Conservation (phyloP, 1,140 invertebrate species). For the Cydia fagiglandana region DNA sequence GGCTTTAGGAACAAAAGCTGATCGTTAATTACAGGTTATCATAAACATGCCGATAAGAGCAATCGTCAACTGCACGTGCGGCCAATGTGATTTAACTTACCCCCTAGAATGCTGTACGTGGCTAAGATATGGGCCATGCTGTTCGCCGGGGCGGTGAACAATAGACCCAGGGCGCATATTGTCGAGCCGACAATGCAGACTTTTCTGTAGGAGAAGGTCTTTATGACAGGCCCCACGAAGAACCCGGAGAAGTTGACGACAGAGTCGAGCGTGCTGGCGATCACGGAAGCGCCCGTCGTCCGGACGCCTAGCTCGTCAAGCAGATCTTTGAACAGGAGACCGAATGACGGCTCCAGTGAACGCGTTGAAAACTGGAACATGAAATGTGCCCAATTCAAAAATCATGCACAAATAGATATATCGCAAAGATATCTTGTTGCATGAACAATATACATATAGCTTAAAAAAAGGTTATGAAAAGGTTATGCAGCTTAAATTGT, state of each 20-base stretch:
- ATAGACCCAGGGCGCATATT: constrained; percentile 82
- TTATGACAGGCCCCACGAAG: constrained; percentile 85
- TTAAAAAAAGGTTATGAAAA: no score
- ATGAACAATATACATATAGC: no score
- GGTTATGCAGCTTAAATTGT: no score
- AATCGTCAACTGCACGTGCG: background rate
- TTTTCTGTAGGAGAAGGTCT: constrained; percentile 86
- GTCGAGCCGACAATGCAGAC: constrained; percentile 84
- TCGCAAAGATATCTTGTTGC: background rate
- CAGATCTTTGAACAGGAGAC: constrained; percentile 86
- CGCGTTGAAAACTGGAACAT: constrained; percentile 85
- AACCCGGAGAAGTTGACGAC: constrained; percentile 89
- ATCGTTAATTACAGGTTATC: background rate
- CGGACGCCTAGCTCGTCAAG: constrained; percentile 82
- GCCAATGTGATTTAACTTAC: constrained; percentile 71
- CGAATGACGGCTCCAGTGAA: constrained; percentile 88
- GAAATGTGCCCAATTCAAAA: background rate
- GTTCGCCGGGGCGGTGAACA: constrained; percentile 83
- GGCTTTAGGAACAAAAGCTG: background rate
- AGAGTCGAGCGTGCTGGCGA: constrained; percentile 86
- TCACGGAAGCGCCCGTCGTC: constrained; percentile 85
- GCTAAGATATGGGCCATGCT: constrained; percentile 86
- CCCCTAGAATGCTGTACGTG: constrained; percentile 88
- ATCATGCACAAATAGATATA: constrained; percentile 13
- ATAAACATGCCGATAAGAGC: background rate